phyloP scores from a whole-genome alignment of 2,888 invertebrate genomes.

The Agrotis exclamationis region DNA sequence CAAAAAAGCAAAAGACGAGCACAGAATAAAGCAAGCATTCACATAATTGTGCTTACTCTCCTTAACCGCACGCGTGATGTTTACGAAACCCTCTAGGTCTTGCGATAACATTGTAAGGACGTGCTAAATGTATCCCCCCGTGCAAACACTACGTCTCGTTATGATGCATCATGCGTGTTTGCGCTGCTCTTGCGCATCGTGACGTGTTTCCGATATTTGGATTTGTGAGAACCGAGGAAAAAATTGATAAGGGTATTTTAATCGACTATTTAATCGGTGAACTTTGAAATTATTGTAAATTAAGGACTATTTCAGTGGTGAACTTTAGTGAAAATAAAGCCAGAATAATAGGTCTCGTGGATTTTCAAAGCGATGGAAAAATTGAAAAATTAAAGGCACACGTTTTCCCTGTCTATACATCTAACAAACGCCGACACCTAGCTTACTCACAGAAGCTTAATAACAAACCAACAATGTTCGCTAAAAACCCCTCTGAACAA shows the following conservation, averaged over 20 bases:
- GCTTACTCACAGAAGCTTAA: constrained; percentile 43
- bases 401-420: constrained; percentile 14
- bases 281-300: too few relatives aligned
- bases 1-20: constrained; percentile 24
- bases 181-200: constrained; percentile 57
- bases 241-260: constrained; percentile 10
- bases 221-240: constrained; percentile 50
- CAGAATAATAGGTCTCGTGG: not conserved
- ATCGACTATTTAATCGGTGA: not conserved
- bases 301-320: too few relatives aligned
- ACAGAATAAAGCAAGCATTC: constrained; percentile 38
- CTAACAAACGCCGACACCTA: constrained; percentile 29
- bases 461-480: constrained; percentile 28
- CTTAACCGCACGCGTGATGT: constrained; percentile 62
- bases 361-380: not conserved
- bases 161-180: constrained; percentile 64
- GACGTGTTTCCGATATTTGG: constrained; percentile 57
- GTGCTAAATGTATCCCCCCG: constrained; percentile 67
- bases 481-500: constrained; percentile 49
- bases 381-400: not conserved
- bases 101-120: constrained; percentile 69
- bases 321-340: not conserved
- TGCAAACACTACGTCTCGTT: constrained; percentile 61
- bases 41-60: constrained; percentile 53
- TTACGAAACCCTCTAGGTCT: constrained; percentile 64